A percentile compares a stretch with the other conserved stretches of the same genome.
phyloP scores from a whole-genome alignment of 2,113 vertebrate species.

The Sinocyclocheilus rhinocerous region DNA sequence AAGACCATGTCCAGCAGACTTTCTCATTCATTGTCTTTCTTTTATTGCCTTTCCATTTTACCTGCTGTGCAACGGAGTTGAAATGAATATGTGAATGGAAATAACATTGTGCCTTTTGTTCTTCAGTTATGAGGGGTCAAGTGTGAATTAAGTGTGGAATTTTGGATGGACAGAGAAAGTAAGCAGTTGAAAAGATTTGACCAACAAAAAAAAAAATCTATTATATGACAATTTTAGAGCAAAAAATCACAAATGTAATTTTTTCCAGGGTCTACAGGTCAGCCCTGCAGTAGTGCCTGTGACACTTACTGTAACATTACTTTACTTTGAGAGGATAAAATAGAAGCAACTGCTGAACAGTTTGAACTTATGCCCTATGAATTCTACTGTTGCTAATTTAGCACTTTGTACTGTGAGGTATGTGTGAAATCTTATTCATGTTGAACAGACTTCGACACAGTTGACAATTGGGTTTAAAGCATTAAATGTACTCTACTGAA shows the following conservation, averaged over 20 bases:
- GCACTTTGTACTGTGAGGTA: background rate
- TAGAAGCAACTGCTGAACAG: background rate
- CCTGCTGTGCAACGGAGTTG: slow-evolving; percentile 11
- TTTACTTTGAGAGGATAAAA: background rate
- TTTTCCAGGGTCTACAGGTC: background rate
- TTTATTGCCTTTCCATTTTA: slow-evolving; percentile 6
- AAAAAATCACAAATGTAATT: background rate
- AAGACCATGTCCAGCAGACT: background rate
- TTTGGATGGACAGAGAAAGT: background rate
- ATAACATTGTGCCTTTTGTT: background rate
- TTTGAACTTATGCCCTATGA: background rate
- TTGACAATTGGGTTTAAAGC: background rate
- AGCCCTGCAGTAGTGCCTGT: background rate
- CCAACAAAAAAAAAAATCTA: background rate
- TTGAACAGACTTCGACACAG: background rate
- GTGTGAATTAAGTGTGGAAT: background rate
- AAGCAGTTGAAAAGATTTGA: background rate
- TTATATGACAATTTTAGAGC: slow-evolving; percentile 8
- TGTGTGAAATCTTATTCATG: background rate
- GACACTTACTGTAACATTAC: background rate
- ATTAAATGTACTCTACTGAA: background rate
- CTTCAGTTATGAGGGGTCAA: background rate
- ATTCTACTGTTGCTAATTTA: slow-evolving; percentile 10
- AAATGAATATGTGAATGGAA: background rate
- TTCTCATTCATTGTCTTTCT: background rate